Evolutionary conservation across 2,797 vertebrate genomes (phyloP), one percentile per base, ranked within the genome.

Genomic region (Lacerta agilis): DNA sequence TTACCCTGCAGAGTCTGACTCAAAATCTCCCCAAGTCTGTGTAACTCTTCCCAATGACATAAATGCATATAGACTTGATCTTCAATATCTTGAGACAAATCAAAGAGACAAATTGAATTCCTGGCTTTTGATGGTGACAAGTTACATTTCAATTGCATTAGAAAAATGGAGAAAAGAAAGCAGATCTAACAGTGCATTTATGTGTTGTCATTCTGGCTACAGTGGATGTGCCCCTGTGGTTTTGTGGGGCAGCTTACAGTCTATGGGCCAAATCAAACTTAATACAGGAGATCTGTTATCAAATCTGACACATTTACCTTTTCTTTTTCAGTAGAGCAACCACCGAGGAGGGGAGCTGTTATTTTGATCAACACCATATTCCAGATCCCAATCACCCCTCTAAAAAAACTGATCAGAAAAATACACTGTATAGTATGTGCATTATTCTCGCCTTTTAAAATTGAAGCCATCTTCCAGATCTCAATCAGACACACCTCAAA

Each of bases 51-150:
- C 55, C 83, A 43, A 33, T 61, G 71, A 8, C 23, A 10, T 33
- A 75, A 87, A 64, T 6, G 5, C 38, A 66, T 64, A 33, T 20
- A 36, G 41, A 66, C 66, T 76, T 64, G 71, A 76, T 36, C 41
- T 82, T 33, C 43, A 27, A 45, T 76, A 76, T 33, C 79, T 76
- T 38, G 43, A 87, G 71, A 45, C 79, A 87, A 87, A 76, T 76
- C 79, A 87, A 49, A 72, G 45, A 75, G 29, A 82, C 73, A 82
- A 76, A 87, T 76, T 67, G 58, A 76, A 82, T 76, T 81, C 58
- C 41, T 7, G 23, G 38, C 15, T 64, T 45, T 66, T 7, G 41
- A 82, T 36, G n/a, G 58, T 82, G 72, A 87, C 58, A 82, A 82
- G 41, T 49, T 82, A 25, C 23, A 82, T 87, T 76, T 76, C 71